phyloP scores from a whole-genome alignment of 1,140 invertebrate genomes.

The Bombus pascuorum region DNA sequence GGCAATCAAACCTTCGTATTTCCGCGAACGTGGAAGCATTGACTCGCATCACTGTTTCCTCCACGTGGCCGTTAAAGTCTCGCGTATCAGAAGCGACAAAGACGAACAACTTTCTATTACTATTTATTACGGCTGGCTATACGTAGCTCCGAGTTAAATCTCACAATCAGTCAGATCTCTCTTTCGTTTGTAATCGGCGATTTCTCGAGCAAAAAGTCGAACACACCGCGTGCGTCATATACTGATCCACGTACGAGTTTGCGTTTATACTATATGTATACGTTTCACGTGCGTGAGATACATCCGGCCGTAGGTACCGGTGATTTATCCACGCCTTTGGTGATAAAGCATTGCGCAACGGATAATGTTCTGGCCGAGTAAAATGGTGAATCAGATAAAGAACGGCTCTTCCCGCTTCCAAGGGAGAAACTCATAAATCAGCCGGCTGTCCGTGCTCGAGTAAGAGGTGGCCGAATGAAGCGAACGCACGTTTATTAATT shows the following conservation, averaged over 20 bases:
- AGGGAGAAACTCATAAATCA: slow-evolving; percentile 66
- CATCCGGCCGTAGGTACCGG: slow-evolving; percentile 24
- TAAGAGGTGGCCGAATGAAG: slow-evolving; percentile 37
- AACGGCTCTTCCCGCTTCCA: slow-evolving; percentile 42
- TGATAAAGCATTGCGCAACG: slow-evolving; percentile 75
- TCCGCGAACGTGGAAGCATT: background rate
- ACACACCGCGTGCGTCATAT: background rate
- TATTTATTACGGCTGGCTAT: background rate
- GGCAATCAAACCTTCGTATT: background rate
- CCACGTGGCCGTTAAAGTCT: slow-evolving; percentile 8
- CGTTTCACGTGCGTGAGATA: slow-evolving; percentile 49
- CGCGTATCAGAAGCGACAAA: background rate
- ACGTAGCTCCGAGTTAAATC: background rate
- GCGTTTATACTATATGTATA: background rate
- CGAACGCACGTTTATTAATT: slow-evolving; percentile 63
- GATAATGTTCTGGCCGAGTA: slow-evolving; percentile 64
- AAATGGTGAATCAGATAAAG: slow-evolving; percentile 71
- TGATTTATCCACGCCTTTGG: slow-evolving; percentile 68
- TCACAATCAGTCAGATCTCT: background rate
- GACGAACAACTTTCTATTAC: background rate
- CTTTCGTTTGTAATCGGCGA: background rate
- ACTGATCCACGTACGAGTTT: background rate
- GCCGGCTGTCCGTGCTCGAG: slow-evolving; percentile 48
- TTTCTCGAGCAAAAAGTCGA: slow-evolving; percentile 10
- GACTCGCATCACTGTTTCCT: slow-evolving; percentile 2